Conservation (phyloP, 2,888 invertebrate species). For the Diadromus collaris region DNA sequence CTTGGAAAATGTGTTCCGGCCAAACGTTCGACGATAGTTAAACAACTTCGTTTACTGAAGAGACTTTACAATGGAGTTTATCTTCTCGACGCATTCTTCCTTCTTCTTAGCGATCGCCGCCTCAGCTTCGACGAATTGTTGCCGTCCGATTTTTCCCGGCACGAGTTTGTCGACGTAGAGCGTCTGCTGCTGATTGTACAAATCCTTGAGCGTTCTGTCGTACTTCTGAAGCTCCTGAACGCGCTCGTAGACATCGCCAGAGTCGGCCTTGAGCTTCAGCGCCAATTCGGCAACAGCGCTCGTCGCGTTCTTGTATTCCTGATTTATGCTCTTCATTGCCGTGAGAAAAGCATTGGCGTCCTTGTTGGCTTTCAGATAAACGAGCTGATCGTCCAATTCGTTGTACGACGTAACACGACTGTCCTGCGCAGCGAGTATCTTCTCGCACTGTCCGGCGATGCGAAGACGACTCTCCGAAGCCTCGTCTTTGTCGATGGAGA, state of each 20-base stretch:
- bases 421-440: conserved; percentile 83
- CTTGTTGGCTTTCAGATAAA: conserved; percentile 83
- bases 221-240: conserved; percentile 83
- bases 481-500: conserved; percentile 92
- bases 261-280: conserved; percentile 83
- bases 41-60: conserved; percentile 73
- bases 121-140: conserved; percentile 83
- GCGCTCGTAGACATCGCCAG: conserved; percentile 84
- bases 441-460: conserved; percentile 81
- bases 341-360: conserved; percentile 80
- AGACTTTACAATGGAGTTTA: conserved; percentile 80
- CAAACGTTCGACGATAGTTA: conserved; percentile 4
- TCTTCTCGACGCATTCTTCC: conserved; percentile 82
- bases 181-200: conserved; percentile 81
- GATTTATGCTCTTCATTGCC: conserved; percentile 82
- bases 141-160: conserved; percentile 83
- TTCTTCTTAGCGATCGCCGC: conserved; percentile 82
- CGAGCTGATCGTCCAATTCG: conserved; percentile 83
- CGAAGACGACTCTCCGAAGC: conserved; percentile 80
- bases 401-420: conserved; percentile 83
- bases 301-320: conserved; percentile 83
- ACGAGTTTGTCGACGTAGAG: conserved; percentile 84
- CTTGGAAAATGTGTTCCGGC: neutral
- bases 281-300: conserved; percentile 81
- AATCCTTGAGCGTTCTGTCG: conserved; percentile 81